phyloP scores from a whole-genome alignment of 1,140 invertebrate genomes.

The Lasaia peninsularis region DNA sequence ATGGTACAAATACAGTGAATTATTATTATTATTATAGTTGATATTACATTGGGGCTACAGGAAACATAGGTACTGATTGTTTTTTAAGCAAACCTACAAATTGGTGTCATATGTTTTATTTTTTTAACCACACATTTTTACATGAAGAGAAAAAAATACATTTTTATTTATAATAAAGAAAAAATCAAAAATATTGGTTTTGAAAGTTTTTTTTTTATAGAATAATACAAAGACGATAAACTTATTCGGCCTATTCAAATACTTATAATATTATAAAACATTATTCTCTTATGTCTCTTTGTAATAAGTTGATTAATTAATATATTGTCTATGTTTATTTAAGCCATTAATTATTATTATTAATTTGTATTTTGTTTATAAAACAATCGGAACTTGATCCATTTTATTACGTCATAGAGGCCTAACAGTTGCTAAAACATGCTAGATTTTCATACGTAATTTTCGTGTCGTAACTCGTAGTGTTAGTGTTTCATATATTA shows the following conservation, averaged over 20 bases:
- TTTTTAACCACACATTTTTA: too few relatives aligned
- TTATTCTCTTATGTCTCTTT: too few relatives aligned
- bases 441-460: slow-evolving; percentile 59
- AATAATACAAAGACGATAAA: too few relatives aligned
- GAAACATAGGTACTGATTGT: not conserved
- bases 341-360: too few relatives aligned
- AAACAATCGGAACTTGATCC: not conserved
- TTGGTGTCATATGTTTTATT: too few relatives aligned
- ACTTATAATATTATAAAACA: too few relatives aligned
- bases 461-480: slow-evolving; percentile 27
- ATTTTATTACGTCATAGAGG: not conserved
- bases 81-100: not conserved
- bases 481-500: slow-evolving; percentile 16
- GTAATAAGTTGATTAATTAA: too few relatives aligned
- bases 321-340: too few relatives aligned
- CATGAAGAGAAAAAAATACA: too few relatives aligned
- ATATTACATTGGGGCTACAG: slow-evolving; percentile 15
- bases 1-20: slow-evolving; percentile 62
- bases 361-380: not conserved
- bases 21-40: slow-evolving; percentile 37
- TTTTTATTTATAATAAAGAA: too few relatives aligned
- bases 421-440: slow-evolving; percentile 6
- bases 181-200: too few relatives aligned
- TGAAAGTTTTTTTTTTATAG: too few relatives aligned
- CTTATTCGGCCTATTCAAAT: not conserved